Evolutionary conservation across 2,888 invertebrate genomes (phyloP).

Genomic region (Phengaris arion): DNA sequence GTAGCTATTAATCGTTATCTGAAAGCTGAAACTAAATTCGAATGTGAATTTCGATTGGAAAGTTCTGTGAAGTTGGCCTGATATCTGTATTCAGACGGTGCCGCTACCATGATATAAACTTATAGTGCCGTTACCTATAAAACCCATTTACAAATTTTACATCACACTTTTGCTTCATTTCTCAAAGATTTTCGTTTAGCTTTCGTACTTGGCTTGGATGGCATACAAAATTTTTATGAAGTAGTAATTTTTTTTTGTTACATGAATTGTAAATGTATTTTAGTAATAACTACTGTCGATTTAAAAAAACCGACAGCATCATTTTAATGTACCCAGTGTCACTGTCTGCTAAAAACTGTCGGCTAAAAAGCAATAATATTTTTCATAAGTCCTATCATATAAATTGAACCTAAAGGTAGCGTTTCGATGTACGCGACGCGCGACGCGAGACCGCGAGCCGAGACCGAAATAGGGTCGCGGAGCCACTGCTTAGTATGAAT

Average conservation of each 20-base stretch:
- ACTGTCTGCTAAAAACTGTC: too few relatives aligned
- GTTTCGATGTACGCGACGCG: too few relatives aligned
- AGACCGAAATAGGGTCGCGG: too few relatives aligned
- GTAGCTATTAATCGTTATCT: conserved; percentile 31
- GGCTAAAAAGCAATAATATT: too few relatives aligned
- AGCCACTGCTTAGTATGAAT: too few relatives aligned
- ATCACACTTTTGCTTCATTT: conserved; percentile 3
- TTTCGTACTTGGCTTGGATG: neutral
- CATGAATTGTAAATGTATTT: too few relatives aligned
- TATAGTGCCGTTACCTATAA: conserved; percentile 25
- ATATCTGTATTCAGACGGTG: conserved; percentile 37
- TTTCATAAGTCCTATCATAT: too few relatives aligned
- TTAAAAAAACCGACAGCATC: too few relatives aligned
- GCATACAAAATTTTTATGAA: neutral
- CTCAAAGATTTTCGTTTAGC: neutral
- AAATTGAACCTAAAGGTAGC: too few relatives aligned
- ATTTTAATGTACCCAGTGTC: too few relatives aligned
- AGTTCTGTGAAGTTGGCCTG: conserved; percentile 36
- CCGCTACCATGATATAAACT: conserved; percentile 29
- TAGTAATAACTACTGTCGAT: too few relatives aligned
- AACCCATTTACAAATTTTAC: conserved; percentile 21
- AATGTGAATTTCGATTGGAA: conserved; percentile 38
- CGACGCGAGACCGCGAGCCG: too few relatives aligned
- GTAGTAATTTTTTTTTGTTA: neutral
- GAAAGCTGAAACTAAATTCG: conserved; percentile 31